Base-by-base conservation (phyloP, 2,888 invertebrate genomes). In the Ormyrus nitidulus region DNA sequence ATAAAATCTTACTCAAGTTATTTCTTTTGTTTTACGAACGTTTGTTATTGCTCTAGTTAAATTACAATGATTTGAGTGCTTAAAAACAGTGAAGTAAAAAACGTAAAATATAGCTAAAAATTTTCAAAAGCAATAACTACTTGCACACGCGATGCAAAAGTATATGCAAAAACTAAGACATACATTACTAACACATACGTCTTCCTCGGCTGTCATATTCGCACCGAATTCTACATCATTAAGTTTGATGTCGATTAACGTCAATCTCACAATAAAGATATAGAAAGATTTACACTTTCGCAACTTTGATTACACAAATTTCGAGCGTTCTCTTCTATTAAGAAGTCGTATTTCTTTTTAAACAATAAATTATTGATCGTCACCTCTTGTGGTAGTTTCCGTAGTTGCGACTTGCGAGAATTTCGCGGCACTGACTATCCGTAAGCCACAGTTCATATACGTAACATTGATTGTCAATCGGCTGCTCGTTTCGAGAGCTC, bases 321-420 rank as follows among this genome's bases (percentile, higher is more conserved):
- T 13, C 19, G 7, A 7, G 10, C 6, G n/a, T 49, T 34, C 48
- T 11, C 13, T 58, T n/a, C 9, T 51, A 56, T 56, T 6, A 5
- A n/a, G 51, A 62, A 51, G 49, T 49, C 53, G 19, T 13, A 5
- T 69, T 58, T 49, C 62, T 54, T 65, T 75, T 70, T 70, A 66
- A 75, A 80, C 62, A 61, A 75, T 75, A 75, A 80, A 80, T 71
- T 80, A 80, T 80, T 80, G 79, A 80, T 80, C 79, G 79, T 58
- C 46, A 64, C 6, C 54, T 46, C 58, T 48, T 56, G 8, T 62
- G 34, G 11, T 59, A 49, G 34, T 34, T 34, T 34, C 34, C 34
- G 34, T 34, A 34, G 59, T 72, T 2, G 65, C 34, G 34, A 34
- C 34, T 46, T 49, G 75, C 65, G 56, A 71, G 79, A 75, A 80